phyloP scores from a whole-genome alignment of 30 jellyfish, hydroid and myxozoan genomes.

The Mastigias papua region DNA sequence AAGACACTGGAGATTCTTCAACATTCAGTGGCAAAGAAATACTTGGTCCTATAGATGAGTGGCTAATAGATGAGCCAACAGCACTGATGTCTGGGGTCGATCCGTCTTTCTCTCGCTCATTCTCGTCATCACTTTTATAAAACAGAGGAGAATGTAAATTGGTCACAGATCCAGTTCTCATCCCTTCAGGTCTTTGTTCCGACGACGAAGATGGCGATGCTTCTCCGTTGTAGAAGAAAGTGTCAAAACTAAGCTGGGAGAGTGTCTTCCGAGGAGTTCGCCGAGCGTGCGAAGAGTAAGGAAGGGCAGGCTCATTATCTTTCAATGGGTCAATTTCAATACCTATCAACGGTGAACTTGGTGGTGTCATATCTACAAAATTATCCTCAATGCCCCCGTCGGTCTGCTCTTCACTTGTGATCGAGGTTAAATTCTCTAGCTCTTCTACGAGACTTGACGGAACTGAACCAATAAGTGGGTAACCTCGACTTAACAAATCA shows the following conservation, averaged over 20 bases:
- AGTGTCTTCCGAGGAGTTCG: slow-evolving; percentile 62
- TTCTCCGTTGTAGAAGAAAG: slow-evolving; percentile 43
- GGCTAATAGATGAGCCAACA: not conserved
- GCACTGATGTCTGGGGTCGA: not conserved
- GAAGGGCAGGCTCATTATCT: slow-evolving; percentile 53
- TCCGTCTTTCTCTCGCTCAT: not conserved
- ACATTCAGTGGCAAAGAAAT: slow-evolving; percentile 9
- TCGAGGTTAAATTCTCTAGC: slow-evolving; percentile 12
- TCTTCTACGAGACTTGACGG: slow-evolving; percentile 69
- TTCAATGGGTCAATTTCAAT: slow-evolving; percentile 19
- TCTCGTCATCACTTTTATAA: not conserved
- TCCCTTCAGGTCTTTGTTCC: not conserved
- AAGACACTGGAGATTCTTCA: slow-evolving; percentile 28
- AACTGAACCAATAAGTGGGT: slow-evolving; percentile 74
- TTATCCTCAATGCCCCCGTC: not conserved
- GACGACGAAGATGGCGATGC: not conserved
- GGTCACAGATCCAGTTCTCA: not conserved
- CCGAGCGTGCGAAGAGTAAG: slow-evolving; percentile 75
- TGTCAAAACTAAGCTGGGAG: slow-evolving; percentile 68
- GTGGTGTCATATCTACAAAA: slow-evolving; percentile 61
- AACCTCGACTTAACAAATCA: slow-evolving; percentile 35
- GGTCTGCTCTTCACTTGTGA: not conserved
- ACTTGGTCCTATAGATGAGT: not conserved
- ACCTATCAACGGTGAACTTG: slow-evolving; percentile 55
- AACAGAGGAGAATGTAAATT: slow-evolving; percentile 2